Base-by-base conservation (phyloP, 1,140 invertebrate genomes). In the Neodiprion fabricii region DNA sequence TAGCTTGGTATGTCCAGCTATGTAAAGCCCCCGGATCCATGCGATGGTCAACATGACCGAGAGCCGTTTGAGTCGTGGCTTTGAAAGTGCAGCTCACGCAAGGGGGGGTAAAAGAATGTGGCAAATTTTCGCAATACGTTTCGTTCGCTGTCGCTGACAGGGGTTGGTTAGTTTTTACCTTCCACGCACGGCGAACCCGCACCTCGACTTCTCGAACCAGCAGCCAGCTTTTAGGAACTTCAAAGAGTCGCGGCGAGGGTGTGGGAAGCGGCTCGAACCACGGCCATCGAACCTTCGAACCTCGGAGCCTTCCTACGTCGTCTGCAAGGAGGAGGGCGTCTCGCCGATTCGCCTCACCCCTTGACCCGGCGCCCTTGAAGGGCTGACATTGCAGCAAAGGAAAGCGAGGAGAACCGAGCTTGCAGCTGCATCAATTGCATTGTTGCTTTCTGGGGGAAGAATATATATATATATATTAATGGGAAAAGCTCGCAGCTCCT, bases 181-280 rank as follows among this genome's bases (percentile, higher is more conserved):
- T 65, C 61, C 17, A 65, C 61, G 61, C 12, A 21, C 17, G 61
- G 61, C 61, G 17, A 21, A 65, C 75, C 28, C 68, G 66, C 75
- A 79, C 61, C 72, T 78, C 72, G 80, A 74, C 78, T 49, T 73
- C 74, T 71, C 76, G 74, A 79, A 74, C 80, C 78, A 78, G 71
- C 28, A 40, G 28, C 28, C 73, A 75, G 83, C 84, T 85, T 86
- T 84, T 79, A 86, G 83, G 77, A 78, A 85, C 85, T 85, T 86
- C 83, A 86, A 86, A 86, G 85, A 81, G 78, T 78, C 72, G 1
- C 12, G 68, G 14, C 14, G 61, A 21, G 61, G 61, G 61, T 66
- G 61, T 3, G 14, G 61, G 61, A n/a, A 5, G 14, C 14, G 61
- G 14, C 61, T 66, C 61, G 14, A 21, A 21, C 71, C 69, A 40